Conservation (phyloP, 2,888 invertebrate genomes). For the Lordiphosa andalusiaca region DNA sequence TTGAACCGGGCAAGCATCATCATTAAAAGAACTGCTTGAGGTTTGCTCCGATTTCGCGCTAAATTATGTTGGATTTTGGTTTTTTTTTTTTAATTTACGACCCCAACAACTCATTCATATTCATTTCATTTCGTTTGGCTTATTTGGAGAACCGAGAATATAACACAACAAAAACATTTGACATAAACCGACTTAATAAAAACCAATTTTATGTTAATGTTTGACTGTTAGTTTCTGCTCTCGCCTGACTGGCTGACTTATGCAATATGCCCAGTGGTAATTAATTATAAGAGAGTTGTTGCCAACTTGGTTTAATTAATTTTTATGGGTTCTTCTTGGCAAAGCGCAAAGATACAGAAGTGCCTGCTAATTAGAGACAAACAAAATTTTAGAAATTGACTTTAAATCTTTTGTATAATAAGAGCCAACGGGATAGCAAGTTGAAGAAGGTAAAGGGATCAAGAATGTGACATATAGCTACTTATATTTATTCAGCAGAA, state of each 20-base stretch:
- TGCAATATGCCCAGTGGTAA: conserved; percentile 35
- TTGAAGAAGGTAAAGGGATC: too few relatives aligned
- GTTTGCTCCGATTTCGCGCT: conserved; percentile 33
- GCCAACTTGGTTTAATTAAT: conserved; percentile 1
- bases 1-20: conserved; percentile 19
- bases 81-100: conserved; percentile 51
- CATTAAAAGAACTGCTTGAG: conserved; percentile 31
- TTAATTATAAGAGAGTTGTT: conserved; percentile 40
- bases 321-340: conserved; percentile 9
- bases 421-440: too few relatives aligned
- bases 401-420: not conserved
- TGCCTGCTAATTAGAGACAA: too few relatives aligned
- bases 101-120: conserved; percentile 45
- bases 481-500: not conserved
- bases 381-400: conserved; percentile 6
- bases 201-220: conserved; percentile 36
- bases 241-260: conserved; percentile 21
- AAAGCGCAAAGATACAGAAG: too few relatives aligned
- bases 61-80: conserved; percentile 49
- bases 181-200: conserved; percentile 24
- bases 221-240: conserved; percentile 5
- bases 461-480: not conserved
- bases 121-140: conserved; percentile 36
- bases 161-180: conserved; percentile 15
- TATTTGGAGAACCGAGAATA: not conserved